Conservation (phyloP, 2,797 vertebrate genomes). For the Apodemus agrarius region DNA sequence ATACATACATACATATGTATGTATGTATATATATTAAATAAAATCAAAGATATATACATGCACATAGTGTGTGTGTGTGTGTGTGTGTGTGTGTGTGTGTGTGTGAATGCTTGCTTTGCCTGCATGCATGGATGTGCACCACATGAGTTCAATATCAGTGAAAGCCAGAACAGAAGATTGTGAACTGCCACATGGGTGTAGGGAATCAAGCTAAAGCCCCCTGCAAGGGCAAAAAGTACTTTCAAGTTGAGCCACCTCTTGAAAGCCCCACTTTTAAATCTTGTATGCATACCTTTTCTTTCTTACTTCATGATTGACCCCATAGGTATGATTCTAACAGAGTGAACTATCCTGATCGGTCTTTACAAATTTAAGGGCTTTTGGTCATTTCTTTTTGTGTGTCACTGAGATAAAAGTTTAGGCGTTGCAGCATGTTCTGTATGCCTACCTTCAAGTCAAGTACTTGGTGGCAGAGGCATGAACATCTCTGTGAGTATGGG, state of each 20-base stretch:
- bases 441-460: background rate
- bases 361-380: background rate
- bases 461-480: background rate
- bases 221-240: background rate
- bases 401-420: background rate
- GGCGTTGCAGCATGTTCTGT: background rate
- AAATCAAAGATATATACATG: too few species aligned
- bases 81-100: too few species aligned
- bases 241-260: background rate
- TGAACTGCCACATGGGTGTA: background rate
- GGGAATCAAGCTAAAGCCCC: background rate
- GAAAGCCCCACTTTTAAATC: background rate
- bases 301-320: background rate
- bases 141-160: background rate
- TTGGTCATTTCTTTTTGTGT: background rate
- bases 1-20: too few species aligned
- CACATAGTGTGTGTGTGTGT: background rate
- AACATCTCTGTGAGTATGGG: background rate
- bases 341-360: background rate
- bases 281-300: background rate
- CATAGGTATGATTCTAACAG: background rate
- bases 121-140: background rate
- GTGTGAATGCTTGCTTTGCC: background rate
- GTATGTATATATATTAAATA: too few species aligned
- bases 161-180: background rate